Percentiles rank a stretch among this genome's conserved stretches.
Conservation (phyloP, 2,113 vertebrate genomes). For the Amphilophus citrinellus region DNA sequence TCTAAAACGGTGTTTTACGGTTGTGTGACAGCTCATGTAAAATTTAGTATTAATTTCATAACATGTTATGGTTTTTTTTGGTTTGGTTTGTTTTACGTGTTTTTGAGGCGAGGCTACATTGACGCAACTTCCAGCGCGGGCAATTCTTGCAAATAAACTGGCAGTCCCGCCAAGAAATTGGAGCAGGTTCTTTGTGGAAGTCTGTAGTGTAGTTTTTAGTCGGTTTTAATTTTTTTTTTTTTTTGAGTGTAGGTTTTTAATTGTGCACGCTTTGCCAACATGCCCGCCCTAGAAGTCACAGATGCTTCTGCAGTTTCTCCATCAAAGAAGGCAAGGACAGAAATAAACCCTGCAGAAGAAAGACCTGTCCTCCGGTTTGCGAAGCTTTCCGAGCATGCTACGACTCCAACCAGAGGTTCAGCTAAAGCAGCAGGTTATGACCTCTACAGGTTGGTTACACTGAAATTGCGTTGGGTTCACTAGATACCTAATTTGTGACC, state of each 20-base stretch:
- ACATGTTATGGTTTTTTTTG: neutral
- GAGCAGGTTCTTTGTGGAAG: neutral
- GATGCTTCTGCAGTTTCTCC: slow-evolving; percentile 66
- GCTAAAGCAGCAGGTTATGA: slow-evolving; percentile 91
- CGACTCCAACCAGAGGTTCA: slow-evolving; percentile 87
- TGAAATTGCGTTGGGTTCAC: neutral
- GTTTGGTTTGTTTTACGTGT: too few relatives aligned
- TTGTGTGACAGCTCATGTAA: rapidly evolving
- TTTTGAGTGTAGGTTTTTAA: slow-evolving; percentile 3
- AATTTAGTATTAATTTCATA: rapidly evolving
- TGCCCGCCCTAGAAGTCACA: slow-evolving; percentile 82
- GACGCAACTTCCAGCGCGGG: slow-evolving; percentile 19
- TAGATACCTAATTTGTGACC: neutral
- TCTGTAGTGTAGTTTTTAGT: neutral
- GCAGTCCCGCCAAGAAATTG: neutral
- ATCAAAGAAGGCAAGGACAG: slow-evolving; percentile 76
- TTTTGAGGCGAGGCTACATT: slow-evolving; percentile 33
- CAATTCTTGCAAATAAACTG: neutral
- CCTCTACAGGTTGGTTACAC: slow-evolving; percentile 89
- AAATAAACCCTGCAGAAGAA: slow-evolving; percentile 9
- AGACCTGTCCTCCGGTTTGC: slow-evolving; percentile 81
- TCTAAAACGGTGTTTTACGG: rapidly evolving
- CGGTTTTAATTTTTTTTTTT: neutral
- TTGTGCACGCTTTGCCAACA: slow-evolving; percentile 63
- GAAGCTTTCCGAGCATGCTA: slow-evolving; percentile 89